Base-by-base conservation (phyloP, 2,888 invertebrate genomes). In the Beris morrisii region DNA sequence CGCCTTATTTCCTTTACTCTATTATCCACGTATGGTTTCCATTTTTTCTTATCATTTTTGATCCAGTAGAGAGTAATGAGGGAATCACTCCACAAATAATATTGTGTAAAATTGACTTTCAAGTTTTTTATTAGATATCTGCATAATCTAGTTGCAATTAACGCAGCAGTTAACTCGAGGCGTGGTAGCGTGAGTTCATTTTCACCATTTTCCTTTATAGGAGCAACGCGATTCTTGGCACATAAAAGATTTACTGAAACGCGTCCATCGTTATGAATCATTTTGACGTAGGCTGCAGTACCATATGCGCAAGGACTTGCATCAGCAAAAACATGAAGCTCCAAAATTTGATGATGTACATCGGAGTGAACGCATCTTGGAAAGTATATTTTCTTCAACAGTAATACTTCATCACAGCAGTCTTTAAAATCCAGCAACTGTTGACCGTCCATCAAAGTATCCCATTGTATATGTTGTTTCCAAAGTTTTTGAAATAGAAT, bases 31-130 rank as follows among this genome's bases (percentile, higher is more conserved):
- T 22, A 22, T 22, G 22, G 22, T 22, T 22, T 22, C 22, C 3
- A 22, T 22, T 22, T 22, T 3, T 22, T 22, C 22, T 22, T 22
- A 2, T 22, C 22, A 22, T 22, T 22, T 22, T 22, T 22, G 22
- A 22, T 22, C 44, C 44, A 44, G n/a, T 44, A 44, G 44, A 44
- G 44, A 12, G 3, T 44, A 12, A 44, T 44, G 9, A 44, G 44
- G 9, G 44, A 44, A n/a, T 44, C 44, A 44, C 44, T 44, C 44
- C 44, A 44, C 44, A 44, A 44, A 44, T 44, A 44, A 44, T 44
- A 44, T 44, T 44, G 9, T n/a, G 44, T 44, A 44, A 44, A 44
- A 3, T 44, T 44, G 3, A 44, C 44, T 3, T 44, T 44, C 44
- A 44, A 12, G 44, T 44, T 9, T 44, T 44, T 44, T n/a, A n/a